Evolutionary conservation across 2,113 vertebrate genomes (phyloP).

Genomic region (Sturnira hondurensis): DNA sequence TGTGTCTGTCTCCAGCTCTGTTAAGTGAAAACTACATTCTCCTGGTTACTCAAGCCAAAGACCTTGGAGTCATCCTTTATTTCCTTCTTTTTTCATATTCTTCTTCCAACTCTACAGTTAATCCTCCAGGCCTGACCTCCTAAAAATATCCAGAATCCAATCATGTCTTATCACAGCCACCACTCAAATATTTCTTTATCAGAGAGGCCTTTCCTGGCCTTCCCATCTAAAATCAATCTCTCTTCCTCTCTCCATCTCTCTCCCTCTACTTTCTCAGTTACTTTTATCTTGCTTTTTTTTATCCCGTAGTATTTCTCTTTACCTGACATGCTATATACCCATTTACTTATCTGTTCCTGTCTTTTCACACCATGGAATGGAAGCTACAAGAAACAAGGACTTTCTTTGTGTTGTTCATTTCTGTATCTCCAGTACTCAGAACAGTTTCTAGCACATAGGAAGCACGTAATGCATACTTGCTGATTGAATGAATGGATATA

Average conservation of each 20-base stretch:
- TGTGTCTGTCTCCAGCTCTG: not conserved
- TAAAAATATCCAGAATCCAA: conserved; percentile 8
- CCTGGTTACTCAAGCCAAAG: not conserved
- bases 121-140: not conserved
- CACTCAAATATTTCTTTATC: not conserved
- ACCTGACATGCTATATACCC: not conserved
- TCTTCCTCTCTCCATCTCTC: not conserved
- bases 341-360: not conserved
- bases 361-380: not conserved
- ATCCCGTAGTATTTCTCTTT: not conserved
- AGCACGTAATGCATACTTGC: not conserved
- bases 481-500: not conserved
- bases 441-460: not conserved
- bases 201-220: not conserved
- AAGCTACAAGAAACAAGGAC: not conserved
- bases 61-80: not conserved
- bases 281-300: not conserved
- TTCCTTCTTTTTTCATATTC: not conserved
- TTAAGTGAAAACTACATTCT: not conserved
- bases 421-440: not conserved
- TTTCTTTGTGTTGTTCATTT: not conserved
- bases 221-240: not conserved
- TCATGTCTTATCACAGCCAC: not conserved
- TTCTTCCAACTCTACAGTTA: not conserved
- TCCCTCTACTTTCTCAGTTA: too few relatives aligned